Evolutionary conservation across 1,140 invertebrate genomes (phyloP).

Genomic region (Bombus superbus): DNA sequence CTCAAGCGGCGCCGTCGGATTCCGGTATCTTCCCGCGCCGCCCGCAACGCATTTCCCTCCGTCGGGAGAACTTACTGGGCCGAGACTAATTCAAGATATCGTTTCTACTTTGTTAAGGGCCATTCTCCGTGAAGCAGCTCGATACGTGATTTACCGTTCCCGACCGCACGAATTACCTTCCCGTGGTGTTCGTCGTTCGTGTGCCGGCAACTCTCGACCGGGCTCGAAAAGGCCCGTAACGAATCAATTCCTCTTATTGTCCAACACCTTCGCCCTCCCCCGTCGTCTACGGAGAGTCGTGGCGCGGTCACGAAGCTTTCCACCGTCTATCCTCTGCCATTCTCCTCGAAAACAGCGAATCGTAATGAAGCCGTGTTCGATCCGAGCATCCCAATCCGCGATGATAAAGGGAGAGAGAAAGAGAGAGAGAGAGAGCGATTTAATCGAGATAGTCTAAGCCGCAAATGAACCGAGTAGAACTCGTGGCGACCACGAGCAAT

Average conservation of each 20-base stretch:
- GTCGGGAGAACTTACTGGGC: conserved; percentile 33
- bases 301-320: not conserved
- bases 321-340: not conserved
- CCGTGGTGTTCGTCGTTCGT: conserved; percentile 14
- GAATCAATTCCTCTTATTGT: conserved; percentile 50
- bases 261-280: not conserved
- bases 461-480: conserved; percentile 50
- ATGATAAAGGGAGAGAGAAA: not conserved
- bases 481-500: conserved; percentile 15
- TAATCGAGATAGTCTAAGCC: conserved; percentile 43
- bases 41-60: conserved; percentile 55
- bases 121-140: conserved; percentile 55
- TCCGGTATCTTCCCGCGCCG: conserved; percentile 5
- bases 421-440: conserved; percentile 22
- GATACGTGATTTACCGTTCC: conserved; percentile 59
- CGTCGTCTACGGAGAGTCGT: not conserved
- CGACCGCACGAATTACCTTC: conserved; percentile 39
- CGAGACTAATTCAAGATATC: conserved; percentile 67
- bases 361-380: conserved; percentile 39
- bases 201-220: not conserved
- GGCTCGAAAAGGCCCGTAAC: conserved; percentile 35
- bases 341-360: conserved; percentile 29
- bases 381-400: too few relatives aligned
- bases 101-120: conserved; percentile 66
- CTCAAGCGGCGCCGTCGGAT: conserved; percentile 36